phyloP scores from a whole-genome alignment of 1,140 invertebrate species.

The Drosophila pandora region DNA sequence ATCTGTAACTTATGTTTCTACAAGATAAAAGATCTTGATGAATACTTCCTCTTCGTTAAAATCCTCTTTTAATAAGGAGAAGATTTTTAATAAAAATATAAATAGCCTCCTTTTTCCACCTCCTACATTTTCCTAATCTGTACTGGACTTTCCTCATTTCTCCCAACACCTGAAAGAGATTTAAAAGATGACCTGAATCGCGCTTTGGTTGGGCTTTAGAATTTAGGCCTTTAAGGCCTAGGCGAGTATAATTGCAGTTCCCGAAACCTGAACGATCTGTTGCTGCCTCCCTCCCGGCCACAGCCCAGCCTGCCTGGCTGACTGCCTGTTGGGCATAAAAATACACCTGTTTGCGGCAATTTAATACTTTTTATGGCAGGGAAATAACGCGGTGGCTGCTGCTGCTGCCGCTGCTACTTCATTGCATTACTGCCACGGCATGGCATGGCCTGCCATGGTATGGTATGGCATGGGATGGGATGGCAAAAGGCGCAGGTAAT shows the following conservation, averaged over 20 bases:
- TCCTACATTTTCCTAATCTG: not conserved
- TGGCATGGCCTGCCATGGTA: not conserved
- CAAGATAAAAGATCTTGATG: no score
- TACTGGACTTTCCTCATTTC: conserved; percentile 1
- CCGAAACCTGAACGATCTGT: conserved; percentile 34
- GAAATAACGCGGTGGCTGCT: conserved; percentile 61
- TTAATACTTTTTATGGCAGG: conserved; percentile 80
- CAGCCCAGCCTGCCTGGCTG: not conserved
- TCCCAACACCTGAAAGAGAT: conserved; percentile 3
- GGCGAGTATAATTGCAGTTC: conserved; percentile 54
- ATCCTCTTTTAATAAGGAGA: no score
- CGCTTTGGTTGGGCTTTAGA: conserved; percentile 20
- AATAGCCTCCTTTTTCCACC: no score
- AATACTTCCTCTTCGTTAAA: no score
- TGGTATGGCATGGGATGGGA: not conserved
- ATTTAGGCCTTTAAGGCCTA: conserved; percentile 19
- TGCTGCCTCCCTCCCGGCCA: not conserved
- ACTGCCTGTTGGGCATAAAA: conserved; percentile 64
- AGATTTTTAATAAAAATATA: no score
- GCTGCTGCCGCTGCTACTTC: conserved; percentile 13
- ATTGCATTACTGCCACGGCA: conserved; percentile 56
- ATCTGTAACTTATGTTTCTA: no score
- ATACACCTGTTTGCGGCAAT: conserved; percentile 81
- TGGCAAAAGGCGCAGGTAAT: conserved; percentile 62
- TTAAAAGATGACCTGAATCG: conserved; percentile 37